These are phyloP conservation scores for Geopemphigus sp. DNA, from an alignment of 1,140 invertebrate genomes.

Conservation along the genomic window DNA sequence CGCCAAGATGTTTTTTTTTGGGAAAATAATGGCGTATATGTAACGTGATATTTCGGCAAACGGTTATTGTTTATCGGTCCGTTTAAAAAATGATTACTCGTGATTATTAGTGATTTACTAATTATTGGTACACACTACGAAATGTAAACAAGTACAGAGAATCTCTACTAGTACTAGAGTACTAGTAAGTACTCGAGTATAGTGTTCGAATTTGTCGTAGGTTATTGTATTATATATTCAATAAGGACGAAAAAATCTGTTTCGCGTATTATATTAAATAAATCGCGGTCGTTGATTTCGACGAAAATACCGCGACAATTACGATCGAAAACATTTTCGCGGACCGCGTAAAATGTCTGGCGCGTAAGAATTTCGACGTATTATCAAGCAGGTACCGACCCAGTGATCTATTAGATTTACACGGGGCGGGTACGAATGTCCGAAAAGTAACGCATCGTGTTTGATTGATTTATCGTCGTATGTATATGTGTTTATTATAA, in stretches of 20 bases:
- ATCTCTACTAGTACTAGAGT: background rate
- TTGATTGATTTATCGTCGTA: conserved; percentile 10
- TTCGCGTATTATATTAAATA: background rate
- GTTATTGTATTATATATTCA: too few species aligned
- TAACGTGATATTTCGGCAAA: background rate
- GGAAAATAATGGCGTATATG: background rate
- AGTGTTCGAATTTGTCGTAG: background rate
- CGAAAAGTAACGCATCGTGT: background rate
- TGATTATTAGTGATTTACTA: background rate
- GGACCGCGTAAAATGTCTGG: background rate
- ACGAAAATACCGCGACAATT: too few species aligned
- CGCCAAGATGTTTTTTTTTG: background rate
- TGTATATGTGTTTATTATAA: background rate
- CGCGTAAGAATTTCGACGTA: background rate
- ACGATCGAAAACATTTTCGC: background rate
- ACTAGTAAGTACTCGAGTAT: background rate
- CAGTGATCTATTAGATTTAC: background rate
- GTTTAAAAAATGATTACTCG: background rate
- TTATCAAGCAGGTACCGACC: too few species aligned
- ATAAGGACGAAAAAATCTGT: background rate
- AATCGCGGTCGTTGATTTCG: background rate
- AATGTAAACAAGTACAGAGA: background rate
- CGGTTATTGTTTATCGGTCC: background rate
- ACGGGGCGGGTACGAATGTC: background rate
- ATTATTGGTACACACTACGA: too few species aligned